Evolutionary conservation across 2,113 vertebrate species (phyloP), one percentile per base, ranked within the genome.

Genomic region (Catharus bicknelli): DNA sequence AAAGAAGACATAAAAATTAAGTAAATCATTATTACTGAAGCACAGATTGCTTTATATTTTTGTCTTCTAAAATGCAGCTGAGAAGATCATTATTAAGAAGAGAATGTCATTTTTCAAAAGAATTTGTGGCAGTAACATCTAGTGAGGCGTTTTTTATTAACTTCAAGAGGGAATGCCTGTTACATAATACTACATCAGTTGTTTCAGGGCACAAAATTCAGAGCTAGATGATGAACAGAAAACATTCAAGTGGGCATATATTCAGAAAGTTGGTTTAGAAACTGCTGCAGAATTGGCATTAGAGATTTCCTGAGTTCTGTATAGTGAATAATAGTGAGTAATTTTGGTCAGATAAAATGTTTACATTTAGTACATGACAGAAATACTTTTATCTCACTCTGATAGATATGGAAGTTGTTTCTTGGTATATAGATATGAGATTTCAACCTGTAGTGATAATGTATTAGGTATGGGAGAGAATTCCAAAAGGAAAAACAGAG

Each of bases 41-140:
- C 47, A 55, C 59, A 88, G 70, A 89, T 85, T 69, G 63, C 78
- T 94, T 92, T 94, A n/a, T 76, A 89, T 68, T 95, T 95, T 95
- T 95, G 73, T 77, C 85, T 94, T 90, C 55, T 85, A 78, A 90
- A 94, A 86, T 74, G 78, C 63, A 90, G 43, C 53, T 72, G 53
- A 79, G 81, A 91, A 90, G 72, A 94, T 90, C 63, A 72, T 91
- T 80, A 77, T 94, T 85, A 91, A 94, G 90, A 83, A 83, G 30
- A 79, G 27, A 94, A 70, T 94, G 91, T 80, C 36, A 93, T 89
- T 95, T 95, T 95, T 85, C 81, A 90, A 88, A 91, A 74, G 75
- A 83, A 61, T 85, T 90, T 86, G 63, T 76, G 72, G 40, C 87
- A 94, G 57, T 85, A 92, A 77, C 40, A 93, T 45, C 50, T 77